A percentile compares a stretch with the other conserved stretches of the same genome.
Conservation (phyloP, 2,113 vertebrate species). For the Aphyosemion australe region DNA sequence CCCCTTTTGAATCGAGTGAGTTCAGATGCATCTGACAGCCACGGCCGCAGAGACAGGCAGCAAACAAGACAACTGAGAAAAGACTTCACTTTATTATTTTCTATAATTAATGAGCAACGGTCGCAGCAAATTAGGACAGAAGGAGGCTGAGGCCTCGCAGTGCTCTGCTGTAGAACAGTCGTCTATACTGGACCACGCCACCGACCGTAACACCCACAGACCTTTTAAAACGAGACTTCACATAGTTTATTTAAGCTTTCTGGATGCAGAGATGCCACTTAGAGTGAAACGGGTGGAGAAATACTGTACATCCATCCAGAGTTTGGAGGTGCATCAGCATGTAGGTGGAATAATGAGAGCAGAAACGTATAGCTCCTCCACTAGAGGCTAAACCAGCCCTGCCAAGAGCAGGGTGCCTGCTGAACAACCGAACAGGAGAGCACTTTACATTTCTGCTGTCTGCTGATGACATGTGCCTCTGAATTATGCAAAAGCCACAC, state of each 20-base stretch:
- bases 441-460: conserved; percentile 56
- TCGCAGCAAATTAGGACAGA: conserved; percentile 76
- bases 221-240: conserved; percentile 71
- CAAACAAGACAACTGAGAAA: conserved; percentile 78
- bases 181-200: conserved; percentile 46
- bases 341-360: conserved; percentile 68
- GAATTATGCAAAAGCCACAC: conserved; percentile 57
- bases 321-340: conserved; percentile 56
- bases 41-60: conserved; percentile 58
- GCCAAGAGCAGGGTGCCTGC: conserved; percentile 58
- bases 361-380: conserved; percentile 53
- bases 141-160: conserved; percentile 66
- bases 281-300: conserved; percentile 42
- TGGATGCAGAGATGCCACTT: conserved; percentile 67
- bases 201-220: conserved; percentile 71
- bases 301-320: conserved; percentile 54
- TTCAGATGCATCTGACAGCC: conserved; percentile 64
- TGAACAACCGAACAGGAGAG: conserved; percentile 60
- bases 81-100: conserved; percentile 81
- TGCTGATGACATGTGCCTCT: conserved; percentile 58
- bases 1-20: conserved; percentile 47
- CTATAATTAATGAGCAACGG: conserved; percentile 81
- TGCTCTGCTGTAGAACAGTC: conserved; percentile 45
- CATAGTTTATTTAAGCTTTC: conserved; percentile 69
- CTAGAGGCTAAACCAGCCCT: conserved; percentile 45